Evolutionary conservation across 2,797 vertebrate species (phyloP).

Genomic region (Tympanoctomys barrerae): DNA sequence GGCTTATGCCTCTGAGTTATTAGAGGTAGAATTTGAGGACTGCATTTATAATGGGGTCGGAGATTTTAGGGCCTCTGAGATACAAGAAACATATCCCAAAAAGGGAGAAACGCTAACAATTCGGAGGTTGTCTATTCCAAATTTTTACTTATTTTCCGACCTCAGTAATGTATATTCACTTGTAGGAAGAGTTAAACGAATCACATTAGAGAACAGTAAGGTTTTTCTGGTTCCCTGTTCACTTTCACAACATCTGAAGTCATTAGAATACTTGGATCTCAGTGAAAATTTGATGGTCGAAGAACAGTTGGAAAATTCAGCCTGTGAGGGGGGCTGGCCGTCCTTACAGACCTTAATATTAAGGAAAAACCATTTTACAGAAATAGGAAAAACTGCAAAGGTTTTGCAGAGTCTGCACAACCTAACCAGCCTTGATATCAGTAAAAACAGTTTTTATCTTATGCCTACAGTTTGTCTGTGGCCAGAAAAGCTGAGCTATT

Average conservation of each 20-base stretch:
- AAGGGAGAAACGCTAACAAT: slow-evolving; percentile 78
- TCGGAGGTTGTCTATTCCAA: slow-evolving; percentile 78
- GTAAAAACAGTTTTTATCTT: slow-evolving; percentile 87
- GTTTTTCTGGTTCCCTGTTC: slow-evolving; percentile 89
- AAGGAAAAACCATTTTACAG: slow-evolving; percentile 88
- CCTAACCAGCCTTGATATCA: slow-evolving; percentile 89
- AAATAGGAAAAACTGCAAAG: slow-evolving; percentile 74
- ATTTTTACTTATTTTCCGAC: slow-evolving; percentile 87
- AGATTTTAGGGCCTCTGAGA: accelerated
- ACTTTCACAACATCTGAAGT: slow-evolving; percentile 82
- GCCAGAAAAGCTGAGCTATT: slow-evolving; percentile 86
- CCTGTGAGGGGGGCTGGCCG: slow-evolving; percentile 85
- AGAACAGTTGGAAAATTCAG: slow-evolving; percentile 81
- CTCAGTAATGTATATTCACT: slow-evolving; percentile 69
- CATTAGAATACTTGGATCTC: slow-evolving; percentile 89
- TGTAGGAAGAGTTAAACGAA: slow-evolving; percentile 75
- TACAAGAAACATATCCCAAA: not conserved
- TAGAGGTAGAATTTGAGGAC: slow-evolving; percentile 81
- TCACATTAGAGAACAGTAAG: slow-evolving; percentile 86
- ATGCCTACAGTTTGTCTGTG: slow-evolving; percentile 87
- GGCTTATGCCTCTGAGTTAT: slow-evolving; percentile 60
- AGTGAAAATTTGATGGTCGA: slow-evolving; percentile 89
- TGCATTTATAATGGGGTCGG: slow-evolving; percentile 85
- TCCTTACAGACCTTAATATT: slow-evolving; percentile 88
- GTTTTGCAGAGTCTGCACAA: slow-evolving; percentile 73